These are phyloP conservation scores for Hydrochoerus hydrochaeris DNA, from an alignment of 2,113 vertebrate species.

Conservation along the genomic window DNA sequence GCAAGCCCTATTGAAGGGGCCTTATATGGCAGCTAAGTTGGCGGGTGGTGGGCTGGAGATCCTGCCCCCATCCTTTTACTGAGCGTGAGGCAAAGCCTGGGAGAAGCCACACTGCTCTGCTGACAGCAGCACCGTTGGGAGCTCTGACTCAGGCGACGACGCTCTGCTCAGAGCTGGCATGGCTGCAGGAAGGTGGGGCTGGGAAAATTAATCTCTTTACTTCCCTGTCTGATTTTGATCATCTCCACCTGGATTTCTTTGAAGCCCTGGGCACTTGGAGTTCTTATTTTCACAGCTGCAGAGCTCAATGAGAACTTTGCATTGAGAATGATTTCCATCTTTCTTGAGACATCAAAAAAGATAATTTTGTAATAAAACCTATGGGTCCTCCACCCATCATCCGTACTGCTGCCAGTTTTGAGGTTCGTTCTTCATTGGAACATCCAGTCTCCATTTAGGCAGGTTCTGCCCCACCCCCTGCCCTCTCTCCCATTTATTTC, in stretches of 20 bases:
- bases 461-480: neutral
- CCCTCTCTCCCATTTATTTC: neutral
- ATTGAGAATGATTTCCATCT: conserved; percentile 67
- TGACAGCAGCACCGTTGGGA: neutral
- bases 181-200: conserved; percentile 24
- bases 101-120: neutral
- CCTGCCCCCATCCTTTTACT: neutral
- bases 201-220: conserved; percentile 58
- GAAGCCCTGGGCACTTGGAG: conserved; percentile 72
- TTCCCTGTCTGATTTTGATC: conserved; percentile 77
- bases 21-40: neutral
- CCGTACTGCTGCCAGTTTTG: conserved; percentile 42
- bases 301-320: conserved; percentile 63
- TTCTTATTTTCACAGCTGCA: conserved; percentile 79
- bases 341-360: conserved; percentile 69
- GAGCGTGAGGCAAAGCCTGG: neutral
- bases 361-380: conserved; percentile 73
- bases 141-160: conserved; percentile 12
- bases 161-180: neutral
- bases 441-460: conserved; percentile 6
- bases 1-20: neutral
- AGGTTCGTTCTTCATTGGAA: conserved; percentile 63
- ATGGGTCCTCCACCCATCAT: conserved; percentile 57
- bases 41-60: neutral
- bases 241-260: conserved; percentile 72